Base-by-base conservation (phyloP, 1,140 invertebrate genomes). In the Caenorhabditis briggsae region DNA sequence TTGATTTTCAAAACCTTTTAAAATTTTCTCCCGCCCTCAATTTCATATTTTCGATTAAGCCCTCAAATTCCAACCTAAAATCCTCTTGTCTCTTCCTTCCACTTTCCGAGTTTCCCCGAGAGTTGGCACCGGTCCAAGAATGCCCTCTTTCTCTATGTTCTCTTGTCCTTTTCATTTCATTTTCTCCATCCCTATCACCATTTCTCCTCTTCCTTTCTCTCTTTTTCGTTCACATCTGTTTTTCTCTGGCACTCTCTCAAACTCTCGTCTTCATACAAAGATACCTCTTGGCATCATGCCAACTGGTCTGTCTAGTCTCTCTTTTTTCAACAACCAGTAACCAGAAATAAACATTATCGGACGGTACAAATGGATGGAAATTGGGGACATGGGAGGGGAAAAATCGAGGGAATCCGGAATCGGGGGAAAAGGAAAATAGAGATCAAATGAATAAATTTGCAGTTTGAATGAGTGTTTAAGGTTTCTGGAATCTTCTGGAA, bases 91-190 rank as follows among this genome's bases (percentile, higher is more conserved):
- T n/a, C 61, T 41, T 41, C 3, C 25, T 41, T 8, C 0, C 8
- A 23, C 59, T 16, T 23, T 18, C 59, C 25, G 61, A 58, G 56
- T 58, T 58, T 14, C 56, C 56, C 70, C 2, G n/a, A 78, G 70
- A 78, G 70, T 78, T 78, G 70, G 70, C 70, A 78, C 70, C 70
- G 70, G 70, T 78, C 70, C 70, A 78, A 78, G 18, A 53, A 23
- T 50, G 8, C 46, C 41, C 46, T 18, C 16, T 16, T 8, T 70
- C 64, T 25, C 41, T 70, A 16, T 16, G 16, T n/a, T 59, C 58
- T 59, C 58, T n/a, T 25, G 18, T 59, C 58, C 58, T 20, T 25
- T 33, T 33, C 33, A 33, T 3, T 33, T 3, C 33, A 33, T 33
- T 64, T 11, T 41, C 16, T 64, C 41, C n/a, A 7, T 70, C 16